phyloP scores from a whole-genome alignment of 1,140 invertebrate species.

The Bemisia tabaci region DNA sequence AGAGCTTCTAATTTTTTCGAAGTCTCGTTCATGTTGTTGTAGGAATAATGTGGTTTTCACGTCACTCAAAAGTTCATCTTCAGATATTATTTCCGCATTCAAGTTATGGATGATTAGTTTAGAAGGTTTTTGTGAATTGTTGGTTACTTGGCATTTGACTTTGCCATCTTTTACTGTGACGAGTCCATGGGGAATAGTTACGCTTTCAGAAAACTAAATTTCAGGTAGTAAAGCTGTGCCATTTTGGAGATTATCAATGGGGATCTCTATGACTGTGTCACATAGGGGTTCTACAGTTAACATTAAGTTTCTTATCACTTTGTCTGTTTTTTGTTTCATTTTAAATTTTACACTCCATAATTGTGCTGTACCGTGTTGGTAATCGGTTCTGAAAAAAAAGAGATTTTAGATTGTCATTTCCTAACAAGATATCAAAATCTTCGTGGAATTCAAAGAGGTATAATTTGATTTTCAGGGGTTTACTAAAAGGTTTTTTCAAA shows the following conservation, averaged over 20 bases:
- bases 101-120: neutral
- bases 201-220: neutral
- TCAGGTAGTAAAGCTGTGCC: neutral
- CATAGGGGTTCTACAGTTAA: neutral
- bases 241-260: neutral
- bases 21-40: neutral
- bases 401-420: neutral
- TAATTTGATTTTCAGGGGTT: neutral
- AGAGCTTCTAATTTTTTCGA: neutral
- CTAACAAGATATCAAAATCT: neutral
- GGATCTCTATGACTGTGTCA: neutral
- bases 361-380: neutral
- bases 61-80: neutral
- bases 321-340: neutral
- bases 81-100: neutral
- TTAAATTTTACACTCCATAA: neutral
- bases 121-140: neutral
- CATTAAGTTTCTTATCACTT: neutral
- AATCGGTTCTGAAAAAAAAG: neutral
- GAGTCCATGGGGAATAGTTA: neutral
- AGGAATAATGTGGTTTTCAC: neutral
- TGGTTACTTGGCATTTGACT: neutral
- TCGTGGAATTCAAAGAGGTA: neutral
- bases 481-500: neutral
- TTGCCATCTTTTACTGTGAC: neutral